Evolutionary conservation across 2,113 vertebrate genomes (phyloP), one percentile per base, ranked within the genome.

Genomic region (Trematocara nigrifrons): DNA sequence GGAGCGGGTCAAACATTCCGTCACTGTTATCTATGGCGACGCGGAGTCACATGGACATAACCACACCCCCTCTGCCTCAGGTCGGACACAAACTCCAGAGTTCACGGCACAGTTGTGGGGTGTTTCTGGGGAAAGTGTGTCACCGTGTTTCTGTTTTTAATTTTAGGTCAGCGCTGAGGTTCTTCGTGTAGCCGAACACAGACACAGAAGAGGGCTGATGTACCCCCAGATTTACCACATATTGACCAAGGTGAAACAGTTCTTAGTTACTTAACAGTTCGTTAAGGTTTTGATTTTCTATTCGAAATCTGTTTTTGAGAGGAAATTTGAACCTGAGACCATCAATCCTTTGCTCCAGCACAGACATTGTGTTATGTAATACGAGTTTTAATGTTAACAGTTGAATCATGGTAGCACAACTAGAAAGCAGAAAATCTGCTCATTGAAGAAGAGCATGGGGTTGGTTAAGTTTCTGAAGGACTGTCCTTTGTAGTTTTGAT

Each of bases 21-120:
- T 98, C 97, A 85, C 95, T 98, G 92, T 95, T 98, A 66, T 98
- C 98, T 90, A 98, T 98, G 97, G 97, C 97, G 80, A 98, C 98
- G 1, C 96, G 97, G 76, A 98, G 96, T 96, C 97, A 98, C 94
- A 97, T 98, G 97, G 97, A 98, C 93, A 97, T 98, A 89, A 98
- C 98, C 89, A 98, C 97, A 20, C 98, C 97, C 18, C 98, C 97
- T 45, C 95, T 98, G 93, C 98, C 98, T 83, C 96, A 97, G 87
- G 97, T 98, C n/a, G 74, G 9, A 45, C 8, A 1, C 6, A 9
- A 38, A 45, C 12, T 51, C 11, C 11, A 13, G 6, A 22, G 10
- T 10, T 9, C 35, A 0, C 4, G 10, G 29, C 22, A 12, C 40
- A 18, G 57, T 6, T 10, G 7, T 4, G 5, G 61, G 35, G 33